Base-by-base conservation (phyloP, 1,140 invertebrate genomes). In the Aleiodes sp. region DNA sequence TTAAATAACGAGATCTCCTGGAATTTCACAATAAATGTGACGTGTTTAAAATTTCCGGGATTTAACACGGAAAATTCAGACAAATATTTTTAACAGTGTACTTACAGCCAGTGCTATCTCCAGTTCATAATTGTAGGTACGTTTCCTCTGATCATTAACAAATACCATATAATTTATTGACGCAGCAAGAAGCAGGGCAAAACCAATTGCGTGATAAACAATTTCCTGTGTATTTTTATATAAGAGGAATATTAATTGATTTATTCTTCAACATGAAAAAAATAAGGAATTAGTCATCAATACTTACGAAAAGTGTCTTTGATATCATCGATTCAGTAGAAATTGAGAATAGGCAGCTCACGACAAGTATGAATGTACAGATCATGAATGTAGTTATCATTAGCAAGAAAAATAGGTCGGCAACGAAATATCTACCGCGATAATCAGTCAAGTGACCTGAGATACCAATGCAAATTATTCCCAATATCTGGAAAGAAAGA, bases 221-320 rank as follows among this genome's bases (percentile, higher is more conserved):
- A 94, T 86, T 87, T 94, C 93, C 94, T 94, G 82, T n/a, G 12
- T 43, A 35, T 31, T n/a, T 19, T 19, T 19, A 37, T 19, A 62
- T 57, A 63, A 37, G 19, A 39, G 35, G 37, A 37, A 37, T 12
- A 63, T n/a, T 64, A 24, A 41, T 43, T 10, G n/a, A 64, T 26
- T 43, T 16, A 12, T 64, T 46, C 1, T 7, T 16, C n/a, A 26
- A 28, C 24, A 46, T 29, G 43, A 21, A 39, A 24, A 1, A 64
- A 72, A 37, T 16, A 16, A 56, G 7, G 16, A 19, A 52, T 1
- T 26, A 8, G 39, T 8, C 6, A n/a, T 0, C 24, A n/a, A 12
- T 73, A 93, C 94, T 94, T 88, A 95, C 94, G 78, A 93, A 94
- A 68, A 94, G 89, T 3, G 93, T 95, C 87, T 95, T 96, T 0